Evolutionary conservation across 2,113 vertebrate species (phyloP), one percentile per base, ranked within the genome.

Genomic region (Dicerorhinus sumatrensis): DNA sequence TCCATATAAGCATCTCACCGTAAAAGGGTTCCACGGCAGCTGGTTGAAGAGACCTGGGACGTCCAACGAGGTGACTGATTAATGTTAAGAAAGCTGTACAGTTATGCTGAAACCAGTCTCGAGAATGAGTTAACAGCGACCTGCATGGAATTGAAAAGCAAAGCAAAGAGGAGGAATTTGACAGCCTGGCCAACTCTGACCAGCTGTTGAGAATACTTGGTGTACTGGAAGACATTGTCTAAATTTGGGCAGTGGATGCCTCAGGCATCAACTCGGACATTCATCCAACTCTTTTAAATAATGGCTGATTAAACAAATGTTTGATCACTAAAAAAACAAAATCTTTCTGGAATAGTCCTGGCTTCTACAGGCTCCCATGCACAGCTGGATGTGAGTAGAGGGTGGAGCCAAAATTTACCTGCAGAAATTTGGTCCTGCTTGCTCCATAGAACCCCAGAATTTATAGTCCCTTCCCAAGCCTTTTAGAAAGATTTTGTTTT

Each of bases 401-500:
- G 13, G 10, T 60, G 25, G 73, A 75, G 56, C 8, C 36, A 65
- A 73, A 18, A 81, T 81, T 42, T 46, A 67, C 27, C 39, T 81
- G 31, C 39, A 67, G 67, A 56, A 82, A 60, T 62, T 33, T 60
- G 54, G 48, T 91, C 58, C 65, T 70, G 25, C 92, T 80, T 91
- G n/a, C n/a, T 54, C 36, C 63, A 72, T 56, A 94, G 46, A 80
- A 86, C 46, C 65, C 76, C 48, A 51, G 48, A 58, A 75, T 91
- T 73, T 75, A 67, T 75, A 51, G 46, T 60, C 29, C 51, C 27
- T 91, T 76, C 29, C 31, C 39, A 92, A 42, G 33, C 29, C 42
- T 60, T 82, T 94, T 69, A 75, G 21, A 67, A 87, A 94, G 8
- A 81, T 81, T 65, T 85, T 70, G 6, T 83, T 84, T 79, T 85